Base-by-base conservation (phyloP, 2,113 vertebrate species). In the Isichthys henryi region DNA sequence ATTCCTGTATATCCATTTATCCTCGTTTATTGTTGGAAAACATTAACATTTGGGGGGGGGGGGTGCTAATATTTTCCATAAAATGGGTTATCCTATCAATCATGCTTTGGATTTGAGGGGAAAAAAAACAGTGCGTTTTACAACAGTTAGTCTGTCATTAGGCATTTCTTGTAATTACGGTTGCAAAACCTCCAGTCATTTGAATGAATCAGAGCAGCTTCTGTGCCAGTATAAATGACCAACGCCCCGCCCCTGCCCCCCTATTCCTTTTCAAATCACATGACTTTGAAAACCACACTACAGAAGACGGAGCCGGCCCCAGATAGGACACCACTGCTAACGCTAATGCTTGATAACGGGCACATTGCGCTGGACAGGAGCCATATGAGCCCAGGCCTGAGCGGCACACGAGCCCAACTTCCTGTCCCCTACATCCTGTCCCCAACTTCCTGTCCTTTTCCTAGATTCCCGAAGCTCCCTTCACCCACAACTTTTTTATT, bases 131-230 rank as follows among this genome's bases (percentile, higher is more conserved):
- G 94, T 91, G 94, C 92, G 92, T 93, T 90, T 66, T 91, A 92
- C 94, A 93, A 93, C 95, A 95, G 94, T 94, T 86, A 95, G 95
- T 95, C 93, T 95, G 94, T 96, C 94, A 95, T 94, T 94, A 95
- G 94, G 93, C 93, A 95, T 94, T 94, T 94, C 92, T 93, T 92
- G 93, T 95, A 96, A 96, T 96, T 96, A 96, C 93, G 95, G 95
- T 92, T 94, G 92, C 93, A 90, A 94, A 95, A 96, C 95, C 94
- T 96, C 95, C 93, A 92, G 92, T 92, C 90, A 84, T 88, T 91
- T 92, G 91, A 88, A 94, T 96, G 94, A 95, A 95, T 96, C 94
- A 96, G 92, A 92, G 93, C 92, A 90, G 92, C 50, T 93, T 91
- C 91, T 89, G 92, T 93, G 92, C 93, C 89, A 94, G 92, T 89